Evolutionary conservation across 1,140 invertebrate genomes (phyloP), one percentile per base, ranked within the genome.

Genomic region (Scaptomyza hsui): DNA sequence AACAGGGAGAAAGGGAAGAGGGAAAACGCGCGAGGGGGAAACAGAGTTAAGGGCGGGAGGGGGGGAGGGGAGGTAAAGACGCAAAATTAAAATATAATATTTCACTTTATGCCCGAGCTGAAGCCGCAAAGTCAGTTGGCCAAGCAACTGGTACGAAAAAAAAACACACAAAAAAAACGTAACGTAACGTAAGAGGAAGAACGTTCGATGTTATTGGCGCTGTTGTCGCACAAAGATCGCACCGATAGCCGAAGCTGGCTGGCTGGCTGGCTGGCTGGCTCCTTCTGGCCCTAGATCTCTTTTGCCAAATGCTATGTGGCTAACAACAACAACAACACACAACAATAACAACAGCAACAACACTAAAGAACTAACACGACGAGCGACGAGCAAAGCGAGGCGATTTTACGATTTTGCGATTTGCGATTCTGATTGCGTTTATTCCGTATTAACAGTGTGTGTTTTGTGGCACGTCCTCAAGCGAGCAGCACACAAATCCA

Each of bases 401-500:
- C 29, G 32, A 57, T n/a, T n/a, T n/a, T n/a, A n/a, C n/a, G n/a
- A n/a, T n/a, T n/a, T n/a, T 44, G 16, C 35, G 41, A 44, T 13
- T 51, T 42, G 7, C 32, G 42, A 41, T 35, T 62, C 10, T 57
- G 57, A 61, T 62, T 49, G 39, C 37, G 53, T 47, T 59, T 55
- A n/a, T 37, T 52, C 49, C 51, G 60, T 29, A 37, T n/a, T n/a
- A 37, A 37, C 32, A 37, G n/a, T 29, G 26, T 55, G 24, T 29
- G 29, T 29, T 29, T 29, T 41, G 45, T 56, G 44, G 53, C 59
- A 85, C 80, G 81, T 86, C 81, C 80, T 74, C 80, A 75, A 81
- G 76, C 80, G 81, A 85, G 53, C 69, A 80, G 61, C 81, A 60
- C 76, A 72, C 57, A 86, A 85, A 77, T 67, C 61, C 72, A 77